These are phyloP conservation scores for Nanorana parkeri DNA, from an alignment of 2,113 vertebrate species.

Conservation along the genomic window DNA sequence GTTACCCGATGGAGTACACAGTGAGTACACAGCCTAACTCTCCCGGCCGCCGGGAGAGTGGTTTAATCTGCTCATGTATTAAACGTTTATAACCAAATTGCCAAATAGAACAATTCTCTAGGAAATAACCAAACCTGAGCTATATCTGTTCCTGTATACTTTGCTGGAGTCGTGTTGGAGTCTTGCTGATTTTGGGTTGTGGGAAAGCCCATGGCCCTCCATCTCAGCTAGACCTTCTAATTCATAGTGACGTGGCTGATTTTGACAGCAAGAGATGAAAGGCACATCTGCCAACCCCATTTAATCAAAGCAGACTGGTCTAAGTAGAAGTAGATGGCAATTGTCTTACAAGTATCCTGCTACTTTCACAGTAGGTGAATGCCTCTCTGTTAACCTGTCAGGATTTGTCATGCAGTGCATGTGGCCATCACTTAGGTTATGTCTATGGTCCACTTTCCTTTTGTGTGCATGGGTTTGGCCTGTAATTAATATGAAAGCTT, in stretches of 20 bases:
- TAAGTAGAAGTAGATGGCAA: slow-evolving; percentile 1
- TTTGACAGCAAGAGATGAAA: slow-evolving; percentile 62
- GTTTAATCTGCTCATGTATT: no score
- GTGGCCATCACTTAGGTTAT: no score
- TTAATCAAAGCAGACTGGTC: slow-evolving; percentile 49
- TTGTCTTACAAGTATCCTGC: slow-evolving; percentile 1
- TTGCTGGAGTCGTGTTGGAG: slow-evolving; percentile 60
- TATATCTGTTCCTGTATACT: slow-evolving; percentile 29
- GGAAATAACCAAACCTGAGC: slow-evolving; percentile 9
- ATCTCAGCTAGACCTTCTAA: slow-evolving; percentile 58
- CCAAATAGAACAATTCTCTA: slow-evolving; percentile 2
- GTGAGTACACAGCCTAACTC: no score
- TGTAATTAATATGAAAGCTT: no score
- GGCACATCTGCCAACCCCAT: slow-evolving; percentile 58
- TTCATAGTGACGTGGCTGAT: slow-evolving; percentile 65
- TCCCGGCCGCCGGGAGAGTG: no score
- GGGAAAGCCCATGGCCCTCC: slow-evolving; percentile 60
- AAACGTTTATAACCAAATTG: neutral
- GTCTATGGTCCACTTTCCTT: no score
- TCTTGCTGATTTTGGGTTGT: slow-evolving; percentile 67
- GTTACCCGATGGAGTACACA: no score
- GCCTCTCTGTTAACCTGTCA: no score
- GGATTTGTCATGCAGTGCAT: no score
- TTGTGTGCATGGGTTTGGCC: no score
- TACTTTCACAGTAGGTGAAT: slow-evolving; percentile 1